Base-by-base conservation (phyloP, 2,113 vertebrate genomes). In the Ancistrus triradiatus region DNA sequence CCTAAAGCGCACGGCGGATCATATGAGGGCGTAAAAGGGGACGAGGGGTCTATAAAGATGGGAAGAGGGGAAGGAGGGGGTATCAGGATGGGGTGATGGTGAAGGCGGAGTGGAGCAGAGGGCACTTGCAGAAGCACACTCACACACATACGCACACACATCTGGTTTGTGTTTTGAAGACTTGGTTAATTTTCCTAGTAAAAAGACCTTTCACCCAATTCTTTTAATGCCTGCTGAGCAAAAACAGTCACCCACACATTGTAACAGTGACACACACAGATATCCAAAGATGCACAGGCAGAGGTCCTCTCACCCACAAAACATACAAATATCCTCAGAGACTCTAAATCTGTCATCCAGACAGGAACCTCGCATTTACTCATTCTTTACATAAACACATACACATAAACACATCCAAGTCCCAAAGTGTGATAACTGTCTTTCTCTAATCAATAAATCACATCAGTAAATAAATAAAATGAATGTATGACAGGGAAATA, bases 161-260 rank as follows among this genome's bases (percentile, higher is more conserved):
- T 88, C 82, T 87, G 85, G 77, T 87, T 86, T 7, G 64, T 49
- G 57, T 76, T 72, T 66, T 80, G 59, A 82, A 78, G 61, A 61
- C 59, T 74, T 66, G 52, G 70, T 67, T 79, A 82, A 84, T 86
- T 81, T 82, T 78, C 83, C 64, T 53, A 58, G 68, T 60, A 65
- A 72, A 63, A 51, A 66, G 81, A 87, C 83, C 86, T 88, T 87
- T 88, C 81, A 86, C 86, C 85, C 75, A 86, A 84, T 86, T 88
- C 70, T 77, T 73, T 70, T 78, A 61, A 78, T 74, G 68, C 56
- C 59, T 60, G 69, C 66, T 67, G 67, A 52, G 61, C 10, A 60
- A 63, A 74, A 67, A 74, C 49, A 64, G 6, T 57, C 56, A 60
- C 57, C 27, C 43, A 17, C 58, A 24, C 37, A n/a, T 11, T 28